A percentile compares a stretch with the other conserved stretches of the same genome.
These are phyloP conservation scores for Drosophila willistoni DNA, from an alignment of 1,140 invertebrate genomes.

Conservation along the genomic window DNA sequence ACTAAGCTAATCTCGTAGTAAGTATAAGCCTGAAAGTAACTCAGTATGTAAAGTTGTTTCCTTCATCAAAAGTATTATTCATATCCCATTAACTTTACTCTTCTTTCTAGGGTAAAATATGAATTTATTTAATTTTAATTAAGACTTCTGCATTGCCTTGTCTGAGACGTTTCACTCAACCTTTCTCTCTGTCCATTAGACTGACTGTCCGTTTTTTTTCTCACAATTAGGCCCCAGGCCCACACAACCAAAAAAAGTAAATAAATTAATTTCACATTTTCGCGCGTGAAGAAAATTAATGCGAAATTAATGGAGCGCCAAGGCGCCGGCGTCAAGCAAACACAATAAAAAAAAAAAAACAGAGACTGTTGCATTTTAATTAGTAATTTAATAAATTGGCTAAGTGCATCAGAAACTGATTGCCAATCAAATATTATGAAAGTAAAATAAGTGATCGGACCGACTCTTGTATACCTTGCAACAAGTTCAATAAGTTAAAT, in stretches of 20 bases:
- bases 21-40: no score
- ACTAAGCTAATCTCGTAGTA: no score
- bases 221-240: not conserved
- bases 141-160: slow-evolving; percentile 14
- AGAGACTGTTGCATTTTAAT: slow-evolving; percentile 62
- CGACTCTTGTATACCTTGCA: no score
- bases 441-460: not conserved
- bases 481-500: no score
- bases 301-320: slow-evolving; percentile 78
- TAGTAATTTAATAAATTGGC: slow-evolving; percentile 70
- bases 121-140: slow-evolving; percentile 61
- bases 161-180: slow-evolving; percentile 2
- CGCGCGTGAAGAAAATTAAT: slow-evolving; percentile 76
- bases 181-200: no score
- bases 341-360: not conserved
- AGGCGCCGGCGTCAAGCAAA: slow-evolving; percentile 53
- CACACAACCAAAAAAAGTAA: slow-evolving; percentile 56
- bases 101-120: slow-evolving; percentile 31
- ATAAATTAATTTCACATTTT: slow-evolving; percentile 77
- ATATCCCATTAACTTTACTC: slow-evolving; percentile 18
- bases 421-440: not conserved
- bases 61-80: not conserved
- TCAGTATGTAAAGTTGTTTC: not conserved
- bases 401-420: slow-evolving; percentile 23
- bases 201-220: not conserved